A percentile compares a stretch with the other conserved stretches of the same genome.
These are phyloP conservation scores for Aldabrachelys gigantea DNA, from an alignment of 2,113 vertebrate genomes.

Conservation along the genomic window DNA sequence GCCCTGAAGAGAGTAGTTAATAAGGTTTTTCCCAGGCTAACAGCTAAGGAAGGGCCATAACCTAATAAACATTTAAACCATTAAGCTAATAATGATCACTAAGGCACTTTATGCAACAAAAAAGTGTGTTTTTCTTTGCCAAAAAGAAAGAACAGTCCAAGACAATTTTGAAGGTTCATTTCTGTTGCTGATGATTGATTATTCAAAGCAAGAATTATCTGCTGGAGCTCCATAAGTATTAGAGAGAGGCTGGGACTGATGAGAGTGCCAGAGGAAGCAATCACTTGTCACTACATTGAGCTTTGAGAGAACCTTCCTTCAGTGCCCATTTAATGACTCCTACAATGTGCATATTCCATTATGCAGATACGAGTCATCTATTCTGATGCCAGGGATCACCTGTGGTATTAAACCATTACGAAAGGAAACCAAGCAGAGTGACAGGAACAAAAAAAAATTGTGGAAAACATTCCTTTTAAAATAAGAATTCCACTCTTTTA, in stretches of 20 bases:
- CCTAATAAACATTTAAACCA: background rate
- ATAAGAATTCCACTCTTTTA: background rate
- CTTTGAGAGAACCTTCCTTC: background rate
- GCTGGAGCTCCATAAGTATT: background rate
- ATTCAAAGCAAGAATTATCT: background rate
- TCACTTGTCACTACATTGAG: background rate
- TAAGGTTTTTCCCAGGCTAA: background rate
- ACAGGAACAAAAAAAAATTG: background rate
- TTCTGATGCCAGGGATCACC: background rate
- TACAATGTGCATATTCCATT: background rate
- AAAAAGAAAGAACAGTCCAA: background rate
- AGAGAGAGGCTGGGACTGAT: background rate
- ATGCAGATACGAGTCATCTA: background rate
- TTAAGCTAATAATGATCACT: background rate
- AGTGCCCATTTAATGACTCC: background rate
- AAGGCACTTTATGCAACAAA: background rate
- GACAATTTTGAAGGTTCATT: background rate
- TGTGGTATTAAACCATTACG: background rate
- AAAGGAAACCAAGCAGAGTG: background rate
- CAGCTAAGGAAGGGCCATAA: background rate
- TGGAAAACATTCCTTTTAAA: background rate
- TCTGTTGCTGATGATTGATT: background rate
- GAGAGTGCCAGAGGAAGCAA: background rate
- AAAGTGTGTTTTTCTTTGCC: background rate
- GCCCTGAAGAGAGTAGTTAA: background rate